Conservation (phyloP, 2,888 invertebrate genomes). For the Rotaria sp. region DNA sequence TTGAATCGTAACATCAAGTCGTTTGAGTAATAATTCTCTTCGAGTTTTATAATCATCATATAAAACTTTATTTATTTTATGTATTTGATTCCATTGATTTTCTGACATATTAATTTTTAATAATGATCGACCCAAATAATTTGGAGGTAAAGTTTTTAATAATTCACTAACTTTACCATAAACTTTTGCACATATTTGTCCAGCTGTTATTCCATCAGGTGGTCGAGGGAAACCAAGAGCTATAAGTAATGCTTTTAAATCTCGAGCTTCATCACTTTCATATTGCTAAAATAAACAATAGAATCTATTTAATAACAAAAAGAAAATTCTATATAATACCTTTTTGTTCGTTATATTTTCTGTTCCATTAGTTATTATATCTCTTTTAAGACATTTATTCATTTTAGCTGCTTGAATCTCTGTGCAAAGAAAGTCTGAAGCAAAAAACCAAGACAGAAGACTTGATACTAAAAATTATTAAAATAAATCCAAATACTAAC, state of each 20-base stretch:
- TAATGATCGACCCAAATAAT: conserved; percentile 69
- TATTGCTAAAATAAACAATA: background rate
- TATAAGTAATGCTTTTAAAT: conserved; percentile 31
- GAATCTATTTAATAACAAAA: no score
- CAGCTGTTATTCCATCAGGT: conserved; percentile 25
- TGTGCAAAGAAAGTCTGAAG: conserved; percentile 17
- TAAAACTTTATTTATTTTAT: conserved; percentile 66
- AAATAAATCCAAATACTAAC: background rate
- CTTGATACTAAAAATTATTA: no score
- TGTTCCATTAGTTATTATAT: background rate
- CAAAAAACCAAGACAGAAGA: background rate
- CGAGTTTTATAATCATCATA: conserved; percentile 74
- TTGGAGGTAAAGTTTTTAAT: conserved; percentile 54
- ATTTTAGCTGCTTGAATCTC: conserved; percentile 35
- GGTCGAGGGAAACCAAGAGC: conserved; percentile 35
- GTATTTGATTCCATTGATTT: conserved; percentile 74
- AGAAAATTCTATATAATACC: background rate
- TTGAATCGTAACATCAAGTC: conserved; percentile 88
- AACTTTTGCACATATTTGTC: conserved; percentile 36
- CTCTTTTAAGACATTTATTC: conserved; percentile 19
- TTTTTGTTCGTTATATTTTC: background rate
- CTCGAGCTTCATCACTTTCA: conserved; percentile 37
- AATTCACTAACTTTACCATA: conserved; percentile 43
- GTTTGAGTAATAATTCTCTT: conserved; percentile 76
- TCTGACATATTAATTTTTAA: conserved; percentile 67